phyloP scores from a whole-genome alignment of 2,888 invertebrate species.

The Crioceris asparagi region DNA sequence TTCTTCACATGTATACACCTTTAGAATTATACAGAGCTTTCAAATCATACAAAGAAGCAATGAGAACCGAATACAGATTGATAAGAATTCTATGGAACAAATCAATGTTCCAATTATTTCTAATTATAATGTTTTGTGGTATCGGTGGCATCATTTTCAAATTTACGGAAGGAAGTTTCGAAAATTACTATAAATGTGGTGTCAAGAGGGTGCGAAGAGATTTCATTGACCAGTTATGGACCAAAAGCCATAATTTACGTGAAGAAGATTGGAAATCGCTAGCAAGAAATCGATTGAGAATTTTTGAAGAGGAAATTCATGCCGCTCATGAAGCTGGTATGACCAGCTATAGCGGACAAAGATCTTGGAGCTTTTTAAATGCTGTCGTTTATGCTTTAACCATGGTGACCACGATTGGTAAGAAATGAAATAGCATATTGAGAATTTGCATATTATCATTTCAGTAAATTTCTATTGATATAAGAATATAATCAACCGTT shows the following conservation, averaged over 20 bases:
- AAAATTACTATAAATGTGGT: slow-evolving; percentile 78
- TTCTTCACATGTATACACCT: slow-evolving; percentile 31
- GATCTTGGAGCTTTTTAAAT: slow-evolving; percentile 81
- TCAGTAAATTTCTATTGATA: too few species aligned
- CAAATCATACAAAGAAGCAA: slow-evolving; percentile 47
- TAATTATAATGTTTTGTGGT: slow-evolving; percentile 63
- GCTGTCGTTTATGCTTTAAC: slow-evolving; percentile 79
- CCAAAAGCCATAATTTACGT: slow-evolving; percentile 66
- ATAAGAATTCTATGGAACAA: slow-evolving; percentile 50
- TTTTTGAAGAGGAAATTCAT: slow-evolving; percentile 79
- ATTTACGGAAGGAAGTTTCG: slow-evolving; percentile 74
- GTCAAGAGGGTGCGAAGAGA: slow-evolving; percentile 78
- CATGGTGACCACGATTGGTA: slow-evolving; percentile 83
- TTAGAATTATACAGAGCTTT: slow-evolving; percentile 42
- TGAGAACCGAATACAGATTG: slow-evolving; percentile 44
- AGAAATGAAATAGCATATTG: slow-evolving; percentile 30
- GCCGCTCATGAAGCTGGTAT: slow-evolving; percentile 76
- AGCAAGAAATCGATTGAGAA: slow-evolving; percentile 67
- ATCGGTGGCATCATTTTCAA: slow-evolving; percentile 68
- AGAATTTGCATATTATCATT: too few species aligned
- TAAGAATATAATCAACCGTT: too few species aligned
- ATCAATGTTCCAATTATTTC: slow-evolving; percentile 57
- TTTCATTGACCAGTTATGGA: slow-evolving; percentile 76
- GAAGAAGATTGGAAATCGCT: slow-evolving; percentile 86
- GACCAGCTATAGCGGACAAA: slow-evolving; percentile 71